A percentile compares a stretch with the other conserved stretches of the same genome.
These are phyloP conservation scores for Melanotaenia duboulayi DNA, from an alignment of 2,113 vertebrate species.

Conservation along the genomic window DNA sequence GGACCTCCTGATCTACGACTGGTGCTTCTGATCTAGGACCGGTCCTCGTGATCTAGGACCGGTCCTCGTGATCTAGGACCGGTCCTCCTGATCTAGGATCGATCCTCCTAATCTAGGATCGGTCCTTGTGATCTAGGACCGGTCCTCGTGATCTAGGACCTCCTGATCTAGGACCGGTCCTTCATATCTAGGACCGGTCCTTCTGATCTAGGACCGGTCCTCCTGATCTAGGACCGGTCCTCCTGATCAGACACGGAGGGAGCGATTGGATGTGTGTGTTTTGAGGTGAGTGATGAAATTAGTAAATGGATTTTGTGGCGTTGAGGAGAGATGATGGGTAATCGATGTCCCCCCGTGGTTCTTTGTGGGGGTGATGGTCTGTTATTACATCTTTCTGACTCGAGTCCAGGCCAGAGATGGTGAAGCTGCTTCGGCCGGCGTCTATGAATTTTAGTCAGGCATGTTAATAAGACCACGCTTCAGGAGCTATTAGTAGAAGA, in stretches of 20 bases:
- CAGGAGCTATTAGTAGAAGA: too few species aligned
- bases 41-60: too few species aligned
- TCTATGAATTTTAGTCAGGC: too few species aligned
- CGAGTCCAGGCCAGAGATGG: background rate
- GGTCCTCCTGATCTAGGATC: background rate
- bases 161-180: background rate
- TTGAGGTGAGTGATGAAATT: constrained; percentile 18
- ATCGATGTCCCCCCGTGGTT: constrained; percentile 1
- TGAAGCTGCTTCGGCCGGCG: background rate
- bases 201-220: background rate
- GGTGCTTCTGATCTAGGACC: too few species aligned
- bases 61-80: background rate
- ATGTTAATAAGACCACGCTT: too few species aligned
- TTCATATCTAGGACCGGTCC: too few species aligned
- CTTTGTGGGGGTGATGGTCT: too few species aligned
- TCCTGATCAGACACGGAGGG: too few species aligned
- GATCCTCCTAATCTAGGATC: too few species aligned
- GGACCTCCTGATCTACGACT: background rate
- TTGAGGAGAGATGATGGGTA: constrained; percentile 13
- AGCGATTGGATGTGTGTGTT: background rate
- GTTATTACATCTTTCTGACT: too few species aligned
- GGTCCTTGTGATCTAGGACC: background rate
- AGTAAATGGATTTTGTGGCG: constrained; percentile 10
- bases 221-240: background rate
- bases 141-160: background rate